Base-by-base conservation (phyloP, 2,113 vertebrate species). In the Gymnarchus niloticus region DNA sequence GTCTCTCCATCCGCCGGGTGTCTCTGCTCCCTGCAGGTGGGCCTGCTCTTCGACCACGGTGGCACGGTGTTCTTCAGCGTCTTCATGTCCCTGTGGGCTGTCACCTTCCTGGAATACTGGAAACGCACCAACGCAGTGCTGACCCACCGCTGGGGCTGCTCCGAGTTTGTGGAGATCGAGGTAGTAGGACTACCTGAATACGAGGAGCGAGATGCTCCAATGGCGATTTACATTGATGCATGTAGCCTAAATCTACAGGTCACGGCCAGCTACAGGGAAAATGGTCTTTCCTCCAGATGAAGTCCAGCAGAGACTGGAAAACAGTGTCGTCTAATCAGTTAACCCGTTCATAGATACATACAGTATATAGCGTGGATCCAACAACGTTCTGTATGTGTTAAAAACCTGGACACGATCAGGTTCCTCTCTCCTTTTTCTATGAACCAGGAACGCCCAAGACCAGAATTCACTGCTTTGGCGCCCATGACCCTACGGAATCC, bases 51-150 rank as follows among this genome's bases (percentile, higher is more conserved):
- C 48, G 92, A 93, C 89, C 83, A 92, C 0, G 86, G 87, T 0
- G 91, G 92, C 49, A 91, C 91, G 0, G 61, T 93, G 23, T 89
- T 93, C 91, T 92, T 93, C 88, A 93, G 92, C 69, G 44, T 90
- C 65, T 93, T 93, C 89, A 89, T 90, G 90, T 89, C 90, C 0
- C 87, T 93, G 61, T 92, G 93, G 93, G 90, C 92, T 0, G 90
- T 91, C 81, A 91, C 87, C 17, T 89, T 93, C 49, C 89, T 92
- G 56, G 93, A 92, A 86, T 90, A 91, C 88, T 94, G 93, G 93
- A 93, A 93, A 28, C 69, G 85, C 46, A 87, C 44, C 52, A 89
- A 85, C 0, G 81, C 83, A 0, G 87, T 84, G 0, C 84, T 91
- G 83, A 88, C 90, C 25, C 51, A 90, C n/a, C 88, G 54, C 76